Evolutionary conservation across 2,797 vertebrate genomes (phyloP), one percentile per base, ranked within the genome.

Genomic region (Danio albolineatus): DNA sequence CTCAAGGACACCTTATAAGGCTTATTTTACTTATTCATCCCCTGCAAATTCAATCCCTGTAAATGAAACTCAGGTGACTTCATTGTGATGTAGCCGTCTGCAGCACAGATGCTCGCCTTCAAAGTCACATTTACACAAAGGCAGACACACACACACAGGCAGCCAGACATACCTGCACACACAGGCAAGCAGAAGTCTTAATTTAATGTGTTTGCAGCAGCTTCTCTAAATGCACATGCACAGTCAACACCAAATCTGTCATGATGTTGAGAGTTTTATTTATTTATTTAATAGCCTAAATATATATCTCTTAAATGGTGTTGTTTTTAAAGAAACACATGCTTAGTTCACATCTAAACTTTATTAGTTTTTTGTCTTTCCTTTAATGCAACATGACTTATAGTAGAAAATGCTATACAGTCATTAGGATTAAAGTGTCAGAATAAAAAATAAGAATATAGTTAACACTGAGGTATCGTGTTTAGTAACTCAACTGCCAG

Each of bases 51-150:
- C 76, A 41, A 49, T 60, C 64, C 65, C 7, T 59, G 64, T 78
- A 69, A 78, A 60, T 70, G 65, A 70, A 69, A 78, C 76, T 70
- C 76, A 19, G 44, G 64, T 69, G 54, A 69, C 76, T 69, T 73
- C 64, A 61, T 43, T 57, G 53, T 61, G 59, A 51, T 73, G 72
- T 39, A 59, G 28, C 46, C 39, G 73, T 73, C 73, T 69, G 73
- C 64, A 28, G 12, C 64, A 54, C 72, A 81, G 64, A 61, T 78
- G 72, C 64, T 69, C 13, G 19, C 54, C n/a, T 72, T 49, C 60
- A 79, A 66, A 74, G 76, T 74, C 66, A 54, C 62, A 21, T 67
- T 48, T 53, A 39, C 61, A 48, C 71, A 19, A 54, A 57, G 60
- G 21, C 71, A 57, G 17, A n/a, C n/a, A n/a, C n/a, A n/a, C 48